phyloP scores from a whole-genome alignment of 2,113 vertebrate species.

The Uropsilus gracilis region DNA sequence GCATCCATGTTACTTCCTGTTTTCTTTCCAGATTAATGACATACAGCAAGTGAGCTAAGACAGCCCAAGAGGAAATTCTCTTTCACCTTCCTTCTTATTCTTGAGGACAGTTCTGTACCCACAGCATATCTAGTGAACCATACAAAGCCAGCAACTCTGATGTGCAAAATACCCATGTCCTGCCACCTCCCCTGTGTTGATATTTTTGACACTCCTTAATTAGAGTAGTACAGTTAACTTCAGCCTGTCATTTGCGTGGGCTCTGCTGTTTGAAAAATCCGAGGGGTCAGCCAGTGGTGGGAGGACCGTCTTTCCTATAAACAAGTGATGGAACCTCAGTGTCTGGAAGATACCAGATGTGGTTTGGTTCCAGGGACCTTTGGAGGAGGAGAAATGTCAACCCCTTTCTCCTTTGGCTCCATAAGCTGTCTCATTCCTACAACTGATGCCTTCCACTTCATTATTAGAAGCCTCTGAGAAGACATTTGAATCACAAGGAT shows the following conservation, averaged over 20 bases:
- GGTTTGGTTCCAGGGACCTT: conserved; percentile 45
- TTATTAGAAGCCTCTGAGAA: not conserved
- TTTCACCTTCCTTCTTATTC: conserved; percentile 49
- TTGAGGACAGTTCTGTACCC: conserved; percentile 58
- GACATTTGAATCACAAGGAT: not conserved
- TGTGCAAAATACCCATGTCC: conserved; percentile 52
- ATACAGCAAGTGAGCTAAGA: conserved; percentile 47
- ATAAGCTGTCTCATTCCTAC: not conserved
- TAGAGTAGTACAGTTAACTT: conserved; percentile 79
- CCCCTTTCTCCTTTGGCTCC: not conserved
- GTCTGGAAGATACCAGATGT: conserved; percentile 63
- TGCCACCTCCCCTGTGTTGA: conserved; percentile 55
- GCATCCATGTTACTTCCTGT: conserved; percentile 55
- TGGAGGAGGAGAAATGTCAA: not conserved
- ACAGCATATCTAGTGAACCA: conserved; percentile 62
- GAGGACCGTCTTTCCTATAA: conserved; percentile 76
- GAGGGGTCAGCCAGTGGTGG: conserved; percentile 50
- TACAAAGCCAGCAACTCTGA: conserved; percentile 56
- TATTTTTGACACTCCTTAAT: conserved; percentile 87
- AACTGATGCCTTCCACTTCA: not conserved
- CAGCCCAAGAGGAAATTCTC: conserved; percentile 40
- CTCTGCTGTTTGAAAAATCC: conserved; percentile 76
- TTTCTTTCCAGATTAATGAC: conserved; percentile 64
- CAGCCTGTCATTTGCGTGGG: conserved; percentile 84
- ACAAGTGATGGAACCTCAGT: conserved; percentile 78